Evolutionary conservation across 2,113 vertebrate species (phyloP).

Genomic region (Channa argus): DNA sequence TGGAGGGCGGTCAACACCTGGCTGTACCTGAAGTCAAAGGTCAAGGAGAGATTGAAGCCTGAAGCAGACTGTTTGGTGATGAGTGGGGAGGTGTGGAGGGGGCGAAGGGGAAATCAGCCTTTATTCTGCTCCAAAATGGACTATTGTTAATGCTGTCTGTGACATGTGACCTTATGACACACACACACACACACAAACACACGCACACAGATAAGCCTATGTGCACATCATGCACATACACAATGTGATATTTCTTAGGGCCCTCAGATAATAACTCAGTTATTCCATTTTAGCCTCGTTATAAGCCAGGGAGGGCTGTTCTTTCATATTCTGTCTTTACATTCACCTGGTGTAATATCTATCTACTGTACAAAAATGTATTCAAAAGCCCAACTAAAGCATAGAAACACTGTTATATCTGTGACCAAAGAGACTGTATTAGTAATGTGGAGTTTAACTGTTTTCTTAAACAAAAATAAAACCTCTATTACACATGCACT

Average conservation of each 20-base stretch:
- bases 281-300: background rate
- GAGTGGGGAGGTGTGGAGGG: slow-evolving; percentile 38
- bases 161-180: slow-evolving; percentile 68
- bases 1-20: slow-evolving; percentile 62
- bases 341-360: background rate
- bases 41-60: slow-evolving; percentile 70
- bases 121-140: slow-evolving; percentile 66
- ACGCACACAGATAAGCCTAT: slow-evolving; percentile 5
- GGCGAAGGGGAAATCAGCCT: slow-evolving; percentile 19
- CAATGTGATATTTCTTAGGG: background rate
- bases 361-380: too few species aligned
- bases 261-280: background rate
- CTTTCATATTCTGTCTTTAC: background rate
- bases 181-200: slow-evolving; percentile 29
- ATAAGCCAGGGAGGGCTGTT: background rate
- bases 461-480: too few species aligned
- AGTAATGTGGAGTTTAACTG: too few species aligned
- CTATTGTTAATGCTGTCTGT: slow-evolving; percentile 73
- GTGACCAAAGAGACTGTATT: too few species aligned
- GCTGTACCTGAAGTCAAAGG: slow-evolving; percentile 73
- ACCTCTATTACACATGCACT: too few species aligned
- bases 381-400: too few species aligned
- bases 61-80: slow-evolving; percentile 43
- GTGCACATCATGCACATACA: background rate
- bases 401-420: too few species aligned